Evolutionary conservation across 2,797 vertebrate species (phyloP).

Genomic region (Graptemys geographica): DNA sequence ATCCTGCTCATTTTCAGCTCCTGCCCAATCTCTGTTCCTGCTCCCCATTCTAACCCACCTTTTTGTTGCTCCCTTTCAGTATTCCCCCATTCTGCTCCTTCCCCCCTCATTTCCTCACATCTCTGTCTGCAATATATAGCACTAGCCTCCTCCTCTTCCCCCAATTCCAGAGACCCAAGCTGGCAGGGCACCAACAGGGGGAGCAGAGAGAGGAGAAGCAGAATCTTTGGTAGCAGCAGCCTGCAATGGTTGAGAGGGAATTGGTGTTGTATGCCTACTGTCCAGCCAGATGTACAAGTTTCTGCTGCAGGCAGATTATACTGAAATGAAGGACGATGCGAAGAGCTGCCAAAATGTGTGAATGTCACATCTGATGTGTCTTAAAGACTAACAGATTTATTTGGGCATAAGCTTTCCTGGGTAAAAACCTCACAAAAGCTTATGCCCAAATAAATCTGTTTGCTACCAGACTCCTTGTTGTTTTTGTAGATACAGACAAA

Average conservation of each 20-base stretch:
- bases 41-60: neutral
- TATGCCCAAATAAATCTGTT: too few relatives aligned
- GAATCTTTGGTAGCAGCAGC: neutral
- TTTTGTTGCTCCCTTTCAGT: neutral
- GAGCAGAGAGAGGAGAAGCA: neutral
- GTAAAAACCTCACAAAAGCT: too few relatives aligned
- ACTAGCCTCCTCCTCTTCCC: too few relatives aligned
- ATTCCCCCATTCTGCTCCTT: neutral
- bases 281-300: neutral
- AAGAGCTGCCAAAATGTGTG: neutral
- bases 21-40: neutral
- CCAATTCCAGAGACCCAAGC: neutral
- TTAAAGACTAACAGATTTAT: too few relatives aligned
- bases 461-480: too few relatives aligned
- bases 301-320: neutral
- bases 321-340: neutral
- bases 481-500: too few relatives aligned
- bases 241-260: neutral
- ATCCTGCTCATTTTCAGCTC: neutral
- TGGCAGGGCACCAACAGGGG: neutral
- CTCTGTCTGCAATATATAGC: neutral
- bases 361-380: neutral
- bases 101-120: neutral
- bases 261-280: neutral
- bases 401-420: too few relatives aligned